phyloP scores from a whole-genome alignment of 2,888 invertebrate genomes.

The Ceramica pisi region DNA sequence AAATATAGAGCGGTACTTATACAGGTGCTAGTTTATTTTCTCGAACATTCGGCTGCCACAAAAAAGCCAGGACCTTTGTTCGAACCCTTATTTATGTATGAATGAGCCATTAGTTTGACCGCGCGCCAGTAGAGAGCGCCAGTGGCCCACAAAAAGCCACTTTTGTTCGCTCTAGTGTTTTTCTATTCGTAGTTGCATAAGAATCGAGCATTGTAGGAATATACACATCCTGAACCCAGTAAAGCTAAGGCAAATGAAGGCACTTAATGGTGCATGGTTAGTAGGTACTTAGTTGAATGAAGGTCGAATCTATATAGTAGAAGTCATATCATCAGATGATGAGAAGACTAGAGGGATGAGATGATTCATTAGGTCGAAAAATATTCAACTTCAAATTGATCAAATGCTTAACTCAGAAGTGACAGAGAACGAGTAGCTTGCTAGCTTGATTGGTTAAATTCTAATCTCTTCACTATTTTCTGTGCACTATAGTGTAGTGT shows the following conservation, averaged over 20 bases:
- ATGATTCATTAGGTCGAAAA: no score
- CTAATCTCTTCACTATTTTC: conserved; percentile 27
- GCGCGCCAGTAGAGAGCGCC: conserved; percentile 55
- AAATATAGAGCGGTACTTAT: conserved; percentile 13
- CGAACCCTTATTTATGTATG: conserved; percentile 68
- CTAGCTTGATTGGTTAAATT: background rate
- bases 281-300: no score
- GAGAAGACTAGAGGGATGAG: no score
- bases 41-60: conserved; percentile 47
- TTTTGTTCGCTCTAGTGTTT: conserved; percentile 62
- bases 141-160: conserved; percentile 61
- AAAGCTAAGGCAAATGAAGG: no score
- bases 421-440: background rate
- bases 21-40: conserved; percentile 45
- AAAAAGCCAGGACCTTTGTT: conserved; percentile 63
- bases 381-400: background rate
- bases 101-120: conserved; percentile 68
- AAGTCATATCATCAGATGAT: no score
- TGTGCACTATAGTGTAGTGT: conserved; percentile 8
- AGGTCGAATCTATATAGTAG: no score
- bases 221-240: no score
- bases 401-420: no score
- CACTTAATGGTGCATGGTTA: no score
- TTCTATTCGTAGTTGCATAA: conserved; percentile 58
- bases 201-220: conserved; percentile 39